Evolutionary conservation across 1,140 invertebrate genomes (phyloP), one percentile per base, ranked within the genome.

Genomic region (Ips typographus): DNA sequence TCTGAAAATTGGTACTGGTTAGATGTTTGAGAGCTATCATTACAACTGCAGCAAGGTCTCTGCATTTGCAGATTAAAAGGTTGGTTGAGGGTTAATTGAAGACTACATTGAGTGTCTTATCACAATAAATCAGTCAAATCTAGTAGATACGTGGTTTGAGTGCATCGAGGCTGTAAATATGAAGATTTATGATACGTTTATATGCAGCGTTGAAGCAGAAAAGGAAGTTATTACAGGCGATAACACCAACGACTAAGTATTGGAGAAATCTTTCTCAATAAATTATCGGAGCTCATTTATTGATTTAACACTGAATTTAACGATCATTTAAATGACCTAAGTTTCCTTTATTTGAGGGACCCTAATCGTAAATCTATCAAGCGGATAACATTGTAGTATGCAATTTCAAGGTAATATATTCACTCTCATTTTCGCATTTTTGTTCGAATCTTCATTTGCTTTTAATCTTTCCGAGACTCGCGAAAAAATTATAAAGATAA

Each of bases 401-500:
- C 44, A 49, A 49, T 49, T 3, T 1, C 1, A 3, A 49, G 6
- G 6, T 49, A 49, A 49, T 2, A 39, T n/a, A 58, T 40, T 41
- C 39, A 8, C 40, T 58, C 40, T 8, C 56, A n/a, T 60, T 60
- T 60, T 40, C 58, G 42, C 58, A 60, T 60, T 60, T 60, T 60
- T 60, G 42, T 44, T 60, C 7, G 58, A 60, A 60, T n/a, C 58
- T 60, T 60, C 7, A 60, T 60, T 39, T 60, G 4, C 3, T 22
- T 60, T 60, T 60, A 60, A 43, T 43, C 58, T 60, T 36, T 47
- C 42, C 40, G 58, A 42, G 58, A 36, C 58, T 60, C 42, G 40
- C n/a, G 38, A 60, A 60, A 60, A 60, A 60, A 60, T 60, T 60
- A 60, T 60, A 60, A 60, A 60, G 42, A 60, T 60, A 60, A 60